A percentile compares a stretch with the other conserved stretches of the same genome.
Evolutionary conservation across 2,797 vertebrate species (phyloP).

Genomic region (Buceros bicornis): DNA sequence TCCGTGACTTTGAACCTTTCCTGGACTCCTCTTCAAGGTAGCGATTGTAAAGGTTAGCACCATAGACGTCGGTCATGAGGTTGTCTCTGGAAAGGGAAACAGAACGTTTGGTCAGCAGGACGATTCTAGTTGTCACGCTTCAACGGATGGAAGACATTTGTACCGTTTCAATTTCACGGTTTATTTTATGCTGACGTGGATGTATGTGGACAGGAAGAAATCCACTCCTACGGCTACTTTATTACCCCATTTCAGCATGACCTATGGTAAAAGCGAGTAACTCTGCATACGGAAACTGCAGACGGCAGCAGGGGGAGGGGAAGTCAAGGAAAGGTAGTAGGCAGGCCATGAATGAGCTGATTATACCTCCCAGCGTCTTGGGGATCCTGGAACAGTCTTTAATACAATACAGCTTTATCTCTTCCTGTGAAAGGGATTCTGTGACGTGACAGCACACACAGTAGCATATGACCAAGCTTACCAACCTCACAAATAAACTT

Average conservation of each 20-base stretch:
- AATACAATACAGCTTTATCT: conserved; percentile 10
- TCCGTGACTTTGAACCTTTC: conserved; percentile 3
- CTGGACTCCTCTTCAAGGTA: conserved; percentile 80
- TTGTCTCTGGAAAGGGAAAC: conserved; percentile 83
- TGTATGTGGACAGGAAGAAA: not conserved
- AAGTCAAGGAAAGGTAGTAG: not conserved
- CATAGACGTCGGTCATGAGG: conserved; percentile 91
- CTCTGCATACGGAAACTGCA: not conserved
- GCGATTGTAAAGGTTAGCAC: conserved; percentile 91
- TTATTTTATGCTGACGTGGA: rapidly evolving
- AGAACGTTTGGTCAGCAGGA: not conserved
- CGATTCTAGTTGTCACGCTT: rapidly evolving
- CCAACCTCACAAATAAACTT: not conserved
- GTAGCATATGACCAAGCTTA: not conserved
- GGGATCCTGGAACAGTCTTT: not conserved
- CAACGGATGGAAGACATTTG: not conserved
- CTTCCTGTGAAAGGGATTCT: not conserved
- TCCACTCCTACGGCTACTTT: not conserved
- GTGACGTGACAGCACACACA: not conserved
- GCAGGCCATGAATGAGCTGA: not conserved
- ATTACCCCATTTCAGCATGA: not conserved
- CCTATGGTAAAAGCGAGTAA: not conserved
- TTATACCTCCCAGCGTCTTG: not conserved
- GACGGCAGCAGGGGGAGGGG: rapidly evolving
- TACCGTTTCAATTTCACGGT: rapidly evolving